phyloP scores from a whole-genome alignment of 2,113 vertebrate genomes.

The Okapia johnstoni region DNA sequence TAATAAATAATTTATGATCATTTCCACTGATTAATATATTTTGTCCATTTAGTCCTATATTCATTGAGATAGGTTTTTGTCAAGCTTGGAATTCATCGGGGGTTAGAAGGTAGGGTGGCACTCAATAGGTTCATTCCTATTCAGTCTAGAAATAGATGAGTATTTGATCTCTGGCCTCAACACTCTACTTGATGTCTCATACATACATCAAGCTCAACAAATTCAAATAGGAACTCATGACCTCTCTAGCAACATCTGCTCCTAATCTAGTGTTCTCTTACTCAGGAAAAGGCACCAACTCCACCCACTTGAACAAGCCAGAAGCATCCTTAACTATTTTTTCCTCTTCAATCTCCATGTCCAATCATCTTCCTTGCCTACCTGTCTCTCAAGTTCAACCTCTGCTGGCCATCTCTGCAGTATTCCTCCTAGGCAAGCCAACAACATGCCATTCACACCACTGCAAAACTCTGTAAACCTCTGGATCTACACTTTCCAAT shows the following conservation, averaged over 20 bases:
- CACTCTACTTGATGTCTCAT: background rate
- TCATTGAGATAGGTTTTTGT: background rate
- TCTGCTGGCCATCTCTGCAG: background rate
- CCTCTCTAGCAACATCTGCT: background rate
- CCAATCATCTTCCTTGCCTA: background rate
- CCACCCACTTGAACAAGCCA: background rate
- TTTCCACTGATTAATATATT: background rate
- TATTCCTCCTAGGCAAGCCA: background rate
- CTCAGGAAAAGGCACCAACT: background rate
- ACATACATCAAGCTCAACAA: background rate
- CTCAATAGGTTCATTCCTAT: background rate
- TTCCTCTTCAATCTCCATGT: background rate
- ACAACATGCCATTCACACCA: background rate
- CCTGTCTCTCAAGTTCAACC: background rate
- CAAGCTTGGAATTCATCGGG: background rate
- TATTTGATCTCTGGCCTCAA: background rate
- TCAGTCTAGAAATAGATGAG: background rate
- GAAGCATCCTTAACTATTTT: background rate
- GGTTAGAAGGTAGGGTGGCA: accelerated
- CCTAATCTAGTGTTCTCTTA: background rate
- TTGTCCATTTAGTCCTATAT: background rate
- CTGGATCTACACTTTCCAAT: background rate
- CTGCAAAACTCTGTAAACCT: background rate
- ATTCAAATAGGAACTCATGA: background rate
- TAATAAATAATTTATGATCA: background rate